Evolutionary conservation across 2,797 vertebrate genomes (phyloP).

Genomic region (Cygnus olor): DNA sequence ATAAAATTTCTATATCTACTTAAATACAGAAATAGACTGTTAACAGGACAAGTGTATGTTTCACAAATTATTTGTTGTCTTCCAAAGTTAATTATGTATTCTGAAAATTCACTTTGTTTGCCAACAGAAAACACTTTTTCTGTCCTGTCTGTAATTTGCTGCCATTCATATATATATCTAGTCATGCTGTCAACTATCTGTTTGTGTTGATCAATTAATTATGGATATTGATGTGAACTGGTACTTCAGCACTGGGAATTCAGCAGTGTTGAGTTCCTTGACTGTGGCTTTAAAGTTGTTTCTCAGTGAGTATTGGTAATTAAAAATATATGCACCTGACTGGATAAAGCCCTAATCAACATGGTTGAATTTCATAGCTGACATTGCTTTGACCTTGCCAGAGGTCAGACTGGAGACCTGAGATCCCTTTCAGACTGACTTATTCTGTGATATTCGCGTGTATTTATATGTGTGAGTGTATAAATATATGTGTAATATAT

Average conservation of each 20-base stretch:
- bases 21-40: not conserved
- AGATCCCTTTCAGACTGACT: not conserved
- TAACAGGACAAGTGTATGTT: not conserved
- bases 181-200: not conserved
- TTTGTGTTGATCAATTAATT: not conserved
- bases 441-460: not conserved
- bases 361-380: not conserved
- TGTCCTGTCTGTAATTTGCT: not conserved
- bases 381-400: not conserved
- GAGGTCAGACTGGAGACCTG: not conserved
- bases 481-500: not conserved
- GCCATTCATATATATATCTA: not conserved
- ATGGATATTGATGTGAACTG: rapidly evolving
- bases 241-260: rapidly evolving
- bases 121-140: not conserved
- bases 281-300: not conserved
- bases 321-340: not conserved
- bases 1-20: not conserved
- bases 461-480: not conserved
- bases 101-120: not conserved
- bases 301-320: not conserved
- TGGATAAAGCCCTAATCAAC: not conserved
- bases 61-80: not conserved
- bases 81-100: not conserved
- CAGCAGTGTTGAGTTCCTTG: not conserved